Evolutionary conservation across 53 echinoderm and acorn worm genomes (phyloP), one percentile per base, ranked within the genome.

Genomic region (Holothuria leucospilota): DNA sequence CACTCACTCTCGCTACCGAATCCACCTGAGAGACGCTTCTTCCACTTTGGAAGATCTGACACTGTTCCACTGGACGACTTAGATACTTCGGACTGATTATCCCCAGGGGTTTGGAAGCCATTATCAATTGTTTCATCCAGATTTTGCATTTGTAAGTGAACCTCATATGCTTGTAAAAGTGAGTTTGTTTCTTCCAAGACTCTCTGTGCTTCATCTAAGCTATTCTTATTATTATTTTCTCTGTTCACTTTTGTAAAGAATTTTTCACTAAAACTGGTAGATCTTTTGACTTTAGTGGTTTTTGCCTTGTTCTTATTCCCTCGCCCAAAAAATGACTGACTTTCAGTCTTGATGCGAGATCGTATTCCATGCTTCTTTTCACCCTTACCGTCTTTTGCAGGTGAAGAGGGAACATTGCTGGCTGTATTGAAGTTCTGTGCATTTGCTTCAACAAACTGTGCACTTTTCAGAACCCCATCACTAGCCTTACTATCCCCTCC

Each of bases 1-100:
- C 94, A 92, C 20, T 94, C 91, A 26, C 95, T 93, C 13, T 91
- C 95, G 34, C 95, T 97, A 13, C 90, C 93, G 20, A 89, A 56
- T 29, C 68, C 72, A 53, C 71, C 71, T 18, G 88, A 79, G 83
- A 82, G 92, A 24, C 79, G 90, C 14, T 85, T 59, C 51, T 65
- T 74, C 69, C 88, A 86, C 82, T 85, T 92, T 46, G 88, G 85
- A 26, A 88, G 5, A 14, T 86, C 63, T 3, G 90, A 85, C 15
- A 63, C 84, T 63, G 70, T 87, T 25, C 94, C 90, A 20, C 89
- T 69, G 29, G 96, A 96, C 1, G 86, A 88, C 18, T 84, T 87
- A 8, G 90, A 82, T 20, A 89, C 82, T 38, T 77, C 39, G 5
- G 92, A 65, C 15, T 86, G 90, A 20, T 70, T 69, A 56, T 95